These are phyloP conservation scores for Paramormyrops kingsleyae DNA, from an alignment of 2,113 vertebrate species.

Conservation along the genomic window DNA sequence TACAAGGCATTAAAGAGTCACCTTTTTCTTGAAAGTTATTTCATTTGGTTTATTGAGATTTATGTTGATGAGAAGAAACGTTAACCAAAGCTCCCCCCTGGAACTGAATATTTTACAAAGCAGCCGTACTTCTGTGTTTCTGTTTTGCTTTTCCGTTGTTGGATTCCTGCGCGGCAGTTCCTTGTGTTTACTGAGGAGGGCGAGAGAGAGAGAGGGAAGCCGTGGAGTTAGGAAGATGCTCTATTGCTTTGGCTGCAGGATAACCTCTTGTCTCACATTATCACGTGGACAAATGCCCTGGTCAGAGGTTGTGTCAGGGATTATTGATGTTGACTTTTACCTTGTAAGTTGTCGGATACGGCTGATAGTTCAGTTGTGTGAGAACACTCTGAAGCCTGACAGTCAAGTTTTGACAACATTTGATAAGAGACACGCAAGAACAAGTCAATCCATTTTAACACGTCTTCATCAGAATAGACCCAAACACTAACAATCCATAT, in stretches of 20 bases:
- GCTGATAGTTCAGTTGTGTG: neutral
- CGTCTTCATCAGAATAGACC: neutral
- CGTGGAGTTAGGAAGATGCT: neutral
- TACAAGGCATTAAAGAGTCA: neutral
- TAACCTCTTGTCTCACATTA: slow-evolving; percentile 34
- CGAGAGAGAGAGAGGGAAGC: neutral
- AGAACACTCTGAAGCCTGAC: neutral
- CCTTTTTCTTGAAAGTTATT: slow-evolving; percentile 4
- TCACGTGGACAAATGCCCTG: slow-evolving; percentile 27
- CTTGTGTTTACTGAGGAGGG: slow-evolving; percentile 3
- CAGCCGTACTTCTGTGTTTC: neutral
- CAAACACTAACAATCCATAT: neutral
- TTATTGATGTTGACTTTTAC: slow-evolving; percentile 30
- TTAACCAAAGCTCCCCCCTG: neutral
- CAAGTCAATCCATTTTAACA: neutral
- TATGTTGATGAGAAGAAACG: neutral
- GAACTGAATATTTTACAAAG: neutral
- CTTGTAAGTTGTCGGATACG: neutral
- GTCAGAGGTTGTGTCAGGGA: slow-evolving; percentile 27
- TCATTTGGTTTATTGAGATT: neutral
- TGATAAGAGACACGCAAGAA: neutral
- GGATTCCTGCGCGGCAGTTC: neutral
- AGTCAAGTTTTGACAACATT: neutral
- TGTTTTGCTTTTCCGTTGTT: neutral
- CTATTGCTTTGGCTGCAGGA: slow-evolving; percentile 23